A percentile compares a stretch with the other conserved stretches of the same genome.
phyloP scores from a whole-genome alignment of 1,140 invertebrate species.

The Vollenhovia emeryi region DNA sequence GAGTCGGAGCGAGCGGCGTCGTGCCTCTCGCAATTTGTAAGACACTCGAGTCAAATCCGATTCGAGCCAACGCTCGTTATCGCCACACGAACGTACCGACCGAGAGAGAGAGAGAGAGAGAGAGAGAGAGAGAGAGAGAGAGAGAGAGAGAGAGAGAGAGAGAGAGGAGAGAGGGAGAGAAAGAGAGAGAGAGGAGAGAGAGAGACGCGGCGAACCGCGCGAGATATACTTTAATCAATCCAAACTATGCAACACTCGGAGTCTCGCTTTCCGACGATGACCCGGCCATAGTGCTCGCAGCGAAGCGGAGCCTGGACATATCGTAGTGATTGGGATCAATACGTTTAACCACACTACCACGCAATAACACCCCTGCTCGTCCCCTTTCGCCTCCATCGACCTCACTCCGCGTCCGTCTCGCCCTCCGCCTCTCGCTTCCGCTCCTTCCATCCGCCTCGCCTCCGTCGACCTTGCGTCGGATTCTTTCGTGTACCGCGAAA shows the following conservation, averaged over 20 bases:
- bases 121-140: no score
- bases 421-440: constrained; percentile 38
- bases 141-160: no score
- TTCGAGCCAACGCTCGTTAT: background rate
- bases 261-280: constrained; percentile 51
- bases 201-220: no score
- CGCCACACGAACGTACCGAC: background rate
- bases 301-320: constrained; percentile 64
- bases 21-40: background rate
- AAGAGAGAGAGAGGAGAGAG: no score
- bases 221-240: background rate
- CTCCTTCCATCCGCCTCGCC: constrained; percentile 44
- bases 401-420: constrained; percentile 61
- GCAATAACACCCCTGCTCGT: constrained; percentile 68
- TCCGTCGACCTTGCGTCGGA: constrained; percentile 59
- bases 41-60: background rate
- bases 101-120: no score
- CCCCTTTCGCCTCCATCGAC: constrained; percentile 63
- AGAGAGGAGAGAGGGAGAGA: no score
- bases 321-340: constrained; percentile 75
- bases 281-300: constrained; percentile 59
- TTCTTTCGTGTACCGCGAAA: constrained; percentile 61
- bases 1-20: background rate
- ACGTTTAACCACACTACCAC: constrained; percentile 72
- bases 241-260: background rate